Base-by-base conservation (phyloP, 35 echinoderm and acorn worm genomes). In the Heliocidaris erythrogramma region DNA sequence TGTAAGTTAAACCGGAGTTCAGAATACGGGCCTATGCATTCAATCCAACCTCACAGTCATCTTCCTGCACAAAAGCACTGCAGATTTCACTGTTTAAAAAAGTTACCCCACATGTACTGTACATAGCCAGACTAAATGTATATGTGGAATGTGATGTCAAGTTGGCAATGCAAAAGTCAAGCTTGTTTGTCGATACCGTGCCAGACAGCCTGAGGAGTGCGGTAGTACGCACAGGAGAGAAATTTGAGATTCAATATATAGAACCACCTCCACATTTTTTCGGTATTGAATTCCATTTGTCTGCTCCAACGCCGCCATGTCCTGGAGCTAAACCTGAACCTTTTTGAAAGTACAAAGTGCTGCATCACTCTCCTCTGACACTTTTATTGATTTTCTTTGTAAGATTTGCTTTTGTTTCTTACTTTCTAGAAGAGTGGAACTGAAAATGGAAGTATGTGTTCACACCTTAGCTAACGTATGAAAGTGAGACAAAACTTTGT, bases 251-350 rank as follows among this genome's bases (percentile, higher is more conserved):
- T 78, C 65, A 27, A 9, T 78, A 78, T 24, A 78, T 78, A 78
- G 65, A 18, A 78, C 65, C 65, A 78, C 65, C 65, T 78, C 27
- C 65, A 78, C 65, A 78, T 78, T 78, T 69, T 78, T 78, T 17
- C 21, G 65, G 65, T 78, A 27, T 78, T 27, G 65, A 78, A 78
- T 78, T 78, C 27, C 65, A 78, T 78, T n/a, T 78, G 21, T n/a
- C 65, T 78, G 65, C 65, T 78, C 27, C 21, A 78, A 24, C 27
- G 65, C 65, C n/a, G 65, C 65, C 65, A 18, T 78, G 65, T 78
- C 65, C 65, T 78, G 17, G 65, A n/a, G 65, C 65, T 78, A 78
- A 78, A 78, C 65, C 65, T 78, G 65, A 78, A 78, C 65, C 65
- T 78, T 21, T 78, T 78, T 21, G 27, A 78, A 78, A 48, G 32